Conservation (phyloP, 2,113 vertebrate species). For the Scalopus aquaticus region DNA sequence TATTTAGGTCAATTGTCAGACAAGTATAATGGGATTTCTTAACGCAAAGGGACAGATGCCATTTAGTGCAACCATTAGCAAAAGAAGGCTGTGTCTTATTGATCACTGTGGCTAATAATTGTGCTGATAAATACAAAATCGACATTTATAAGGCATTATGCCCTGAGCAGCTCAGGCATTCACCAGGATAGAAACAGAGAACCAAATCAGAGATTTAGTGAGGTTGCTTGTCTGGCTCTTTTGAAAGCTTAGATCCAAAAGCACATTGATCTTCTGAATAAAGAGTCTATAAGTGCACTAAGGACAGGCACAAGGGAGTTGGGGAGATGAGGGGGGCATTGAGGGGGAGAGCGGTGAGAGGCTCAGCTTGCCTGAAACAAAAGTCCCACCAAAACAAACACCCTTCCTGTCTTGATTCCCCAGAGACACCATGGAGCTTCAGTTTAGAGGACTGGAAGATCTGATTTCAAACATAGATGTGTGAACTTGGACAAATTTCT, state of each 20-base stretch:
- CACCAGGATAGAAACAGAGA: not conserved
- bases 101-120: not conserved
- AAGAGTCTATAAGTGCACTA: not conserved
- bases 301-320: not conserved
- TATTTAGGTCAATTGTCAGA: not conserved
- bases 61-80: slow-evolving; percentile 23
- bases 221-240: not conserved
- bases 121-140: slow-evolving; percentile 23
- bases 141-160: slow-evolving; percentile 3
- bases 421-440: not conserved
- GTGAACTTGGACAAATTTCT: slow-evolving; percentile 1
- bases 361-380: not conserved
- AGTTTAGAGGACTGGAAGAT: not conserved
- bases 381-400: not conserved
- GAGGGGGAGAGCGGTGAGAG: not conserved
- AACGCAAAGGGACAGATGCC: slow-evolving; percentile 21
- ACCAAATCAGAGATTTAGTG: not conserved
- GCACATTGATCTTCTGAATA: not conserved
- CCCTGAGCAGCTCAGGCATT: not conserved
- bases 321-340: not conserved
- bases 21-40: slow-evolving; percentile 7
- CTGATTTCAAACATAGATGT: not conserved
- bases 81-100: slow-evolving; percentile 26
- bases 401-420: not conserved
- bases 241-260: not conserved